Base-by-base conservation (phyloP, 2,113 vertebrate genomes). In the Pelecanus crispus region DNA sequence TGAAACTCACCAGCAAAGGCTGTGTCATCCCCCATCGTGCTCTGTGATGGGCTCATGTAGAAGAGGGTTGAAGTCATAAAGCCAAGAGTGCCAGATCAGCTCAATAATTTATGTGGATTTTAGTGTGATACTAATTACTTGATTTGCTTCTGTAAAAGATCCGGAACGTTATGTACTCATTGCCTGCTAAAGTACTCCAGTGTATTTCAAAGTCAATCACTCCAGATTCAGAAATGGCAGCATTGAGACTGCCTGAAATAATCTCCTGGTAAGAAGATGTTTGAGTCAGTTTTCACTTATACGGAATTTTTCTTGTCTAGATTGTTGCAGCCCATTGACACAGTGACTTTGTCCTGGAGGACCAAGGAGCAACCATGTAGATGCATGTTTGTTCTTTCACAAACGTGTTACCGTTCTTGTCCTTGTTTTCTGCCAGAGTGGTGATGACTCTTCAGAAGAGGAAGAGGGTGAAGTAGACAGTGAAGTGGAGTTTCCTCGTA, bases 401-500 rank as follows among this genome's bases (percentile, higher is more conserved):
- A 45, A 3, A 36, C 0, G 3, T 72, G 71, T 56, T 49, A 16
- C 13, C 28, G 2, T 70, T 77, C 80, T 78, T 83, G 59, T 95
- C 72, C 59, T 95, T 95, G 36, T 95, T 45, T 66, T 62, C 87
- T 90, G 84, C 92, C 98, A 99, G 99, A 99, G 98, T 2, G 99
- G 99, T 15, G 99, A 99, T 42, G 99, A 99, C 86, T 99, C 99
- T 13, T 99, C 99, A 19, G 99, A 99, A 97, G 99, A 99, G 95
- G 99, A 99, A 92, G 99, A 99, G 96, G 99, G 99, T 1, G 99
- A 99, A 97, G 99, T 99, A 61, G 99, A 99, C 90, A 99, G 99
- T 94, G 99, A 99, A 98, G 99, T 99, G 90, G 99, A 99, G 96
- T 99, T 99, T 98, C 99, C 99, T 96, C 98, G 99, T 97, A 99